These are phyloP conservation scores for Noctua janthina DNA, from an alignment of 2,888 invertebrate genomes.

Conservation along the genomic window DNA sequence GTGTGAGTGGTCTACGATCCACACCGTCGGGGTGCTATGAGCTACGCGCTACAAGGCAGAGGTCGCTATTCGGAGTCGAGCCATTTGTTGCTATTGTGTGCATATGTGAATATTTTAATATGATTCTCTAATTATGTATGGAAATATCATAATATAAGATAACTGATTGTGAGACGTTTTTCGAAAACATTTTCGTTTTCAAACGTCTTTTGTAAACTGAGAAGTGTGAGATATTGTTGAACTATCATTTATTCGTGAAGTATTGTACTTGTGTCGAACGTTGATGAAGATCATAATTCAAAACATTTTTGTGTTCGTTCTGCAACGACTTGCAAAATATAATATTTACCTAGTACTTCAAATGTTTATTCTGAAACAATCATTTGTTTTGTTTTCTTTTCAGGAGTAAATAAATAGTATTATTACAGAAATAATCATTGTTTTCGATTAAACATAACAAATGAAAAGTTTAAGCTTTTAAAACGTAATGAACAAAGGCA, in stretches of 20 bases:
- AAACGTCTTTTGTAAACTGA: slow-evolving; percentile 12
- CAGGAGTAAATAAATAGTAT: not conserved
- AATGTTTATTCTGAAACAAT: not conserved
- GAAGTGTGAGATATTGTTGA: slow-evolving; percentile 23
- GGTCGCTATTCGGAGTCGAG: slow-evolving; percentile 58
- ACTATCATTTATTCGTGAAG: slow-evolving; percentile 27
- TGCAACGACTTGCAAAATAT: not conserved
- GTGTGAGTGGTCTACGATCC: slow-evolving; percentile 61
- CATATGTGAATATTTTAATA: slow-evolving; percentile 58
- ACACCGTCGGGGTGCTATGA: slow-evolving; percentile 46
- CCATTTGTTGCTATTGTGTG: slow-evolving; percentile 66
- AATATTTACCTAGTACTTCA: not conserved
- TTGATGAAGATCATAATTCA: not conserved
- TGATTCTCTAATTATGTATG: slow-evolving; percentile 12
- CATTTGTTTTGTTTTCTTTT: not conserved
- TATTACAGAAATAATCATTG: not conserved
- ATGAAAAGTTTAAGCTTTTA: not conserved
- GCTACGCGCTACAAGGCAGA: slow-evolving; percentile 51
- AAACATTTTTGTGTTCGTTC: not conserved
- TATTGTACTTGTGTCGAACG: not conserved
- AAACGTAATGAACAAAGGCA: not conserved
- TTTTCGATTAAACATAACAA: not conserved
- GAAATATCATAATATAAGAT: not conserved
- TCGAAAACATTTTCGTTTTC: slow-evolving; percentile 1
- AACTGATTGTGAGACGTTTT: slow-evolving; percentile 16